A percentile compares a stretch with the other conserved stretches of the same genome.
Conservation (phyloP, 2,797 vertebrate genomes). For the Malurus leucopterus region DNA sequence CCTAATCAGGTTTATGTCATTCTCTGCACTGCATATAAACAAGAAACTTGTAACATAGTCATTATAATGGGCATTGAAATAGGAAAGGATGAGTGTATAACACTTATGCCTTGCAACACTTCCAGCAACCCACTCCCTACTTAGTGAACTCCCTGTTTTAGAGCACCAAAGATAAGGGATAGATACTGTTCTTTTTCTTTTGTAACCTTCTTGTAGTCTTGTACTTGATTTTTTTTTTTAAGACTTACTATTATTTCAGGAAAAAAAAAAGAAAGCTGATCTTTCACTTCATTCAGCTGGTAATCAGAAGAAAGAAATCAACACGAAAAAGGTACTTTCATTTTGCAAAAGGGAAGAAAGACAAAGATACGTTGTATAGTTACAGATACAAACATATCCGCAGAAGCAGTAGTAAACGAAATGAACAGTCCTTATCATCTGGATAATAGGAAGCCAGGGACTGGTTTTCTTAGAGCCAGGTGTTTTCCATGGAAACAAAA, state of each 20-base stretch:
- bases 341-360: constrained; percentile 73
- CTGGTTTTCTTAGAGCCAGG: constrained; percentile 50
- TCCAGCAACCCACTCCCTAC: constrained; percentile 62
- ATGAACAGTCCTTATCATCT: constrained; percentile 27
- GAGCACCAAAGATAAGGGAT: constrained; percentile 85
- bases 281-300: constrained; percentile 66
- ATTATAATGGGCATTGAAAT: constrained; percentile 70
- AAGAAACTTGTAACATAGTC: constrained; percentile 62
- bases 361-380: constrained; percentile 61
- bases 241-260: constrained; percentile 69
- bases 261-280: constrained; percentile 65
- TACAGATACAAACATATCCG: constrained; percentile 51
- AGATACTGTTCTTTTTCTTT: constrained; percentile 64
- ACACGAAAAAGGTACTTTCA: constrained; percentile 61
- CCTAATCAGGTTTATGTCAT: constrained; percentile 71
- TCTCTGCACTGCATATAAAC: constrained; percentile 71
- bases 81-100: constrained; percentile 60
- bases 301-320: constrained; percentile 48
- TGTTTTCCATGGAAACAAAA: constrained; percentile 22
- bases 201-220: constrained; percentile 71
- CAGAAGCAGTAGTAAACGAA: constrained; percentile 47
- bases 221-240: constrained; percentile 67
- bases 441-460: not conserved
- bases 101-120: constrained; percentile 46
- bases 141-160: constrained; percentile 72